These are phyloP conservation scores for Entomyzon cyanotis DNA, from an alignment of 2,113 vertebrate species.

Conservation along the genomic window DNA sequence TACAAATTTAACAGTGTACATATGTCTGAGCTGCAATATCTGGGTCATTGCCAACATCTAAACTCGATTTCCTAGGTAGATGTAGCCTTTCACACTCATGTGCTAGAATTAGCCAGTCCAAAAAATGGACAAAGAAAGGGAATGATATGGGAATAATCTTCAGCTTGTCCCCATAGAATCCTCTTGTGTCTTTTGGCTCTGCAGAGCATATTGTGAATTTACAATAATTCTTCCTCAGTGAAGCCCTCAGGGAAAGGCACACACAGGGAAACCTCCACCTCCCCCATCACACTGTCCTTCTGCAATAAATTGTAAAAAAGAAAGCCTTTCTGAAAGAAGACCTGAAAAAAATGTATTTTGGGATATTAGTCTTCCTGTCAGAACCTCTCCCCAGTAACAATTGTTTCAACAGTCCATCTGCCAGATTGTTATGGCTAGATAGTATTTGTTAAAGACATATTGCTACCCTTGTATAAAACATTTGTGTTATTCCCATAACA, in stretches of 20 bases:
- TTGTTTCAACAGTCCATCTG: neutral
- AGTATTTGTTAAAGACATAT: neutral
- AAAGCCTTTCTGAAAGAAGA: neutral
- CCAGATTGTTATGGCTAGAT: constrained; percentile 3
- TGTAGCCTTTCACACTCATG: neutral
- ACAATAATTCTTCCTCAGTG: neutral
- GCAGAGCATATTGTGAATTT: neutral
- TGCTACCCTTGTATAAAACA: neutral
- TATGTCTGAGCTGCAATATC: neutral
- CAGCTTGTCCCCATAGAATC: neutral
- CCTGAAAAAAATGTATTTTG: neutral
- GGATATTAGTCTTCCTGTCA: neutral
- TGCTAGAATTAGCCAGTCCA: neutral
- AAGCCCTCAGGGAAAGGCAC: neutral
- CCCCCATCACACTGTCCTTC: neutral
- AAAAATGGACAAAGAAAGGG: neutral
- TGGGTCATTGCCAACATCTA: neutral
- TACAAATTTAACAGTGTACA: neutral
- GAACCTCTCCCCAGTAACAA: neutral
- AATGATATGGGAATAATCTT: neutral
- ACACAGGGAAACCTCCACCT: neutral
- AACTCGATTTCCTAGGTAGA: neutral
- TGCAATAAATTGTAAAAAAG: neutral
- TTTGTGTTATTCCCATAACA: neutral
- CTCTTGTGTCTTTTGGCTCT: neutral